phyloP scores from a whole-genome alignment of 2,888 invertebrate species.

The Acrocera orbiculus region DNA sequence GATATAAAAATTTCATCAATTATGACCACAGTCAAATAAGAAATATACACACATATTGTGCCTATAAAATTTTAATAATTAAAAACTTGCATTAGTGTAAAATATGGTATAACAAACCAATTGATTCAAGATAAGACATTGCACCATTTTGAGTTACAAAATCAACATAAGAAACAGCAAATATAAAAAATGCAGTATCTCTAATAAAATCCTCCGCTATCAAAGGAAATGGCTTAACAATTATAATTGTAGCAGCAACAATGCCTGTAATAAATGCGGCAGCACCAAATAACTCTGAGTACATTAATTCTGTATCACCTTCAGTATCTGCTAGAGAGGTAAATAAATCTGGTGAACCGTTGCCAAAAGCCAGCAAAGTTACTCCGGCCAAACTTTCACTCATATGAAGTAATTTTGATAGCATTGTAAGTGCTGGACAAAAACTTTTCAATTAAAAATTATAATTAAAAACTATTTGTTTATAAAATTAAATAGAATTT shows the following conservation, averaged over 20 bases:
- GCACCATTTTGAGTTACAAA: slow-evolving; percentile 5
- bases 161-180: slow-evolving; percentile 15
- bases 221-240: slow-evolving; percentile 35
- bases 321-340: slow-evolving; percentile 36
- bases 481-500: slow-evolving; percentile 7
- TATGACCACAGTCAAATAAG: no score
- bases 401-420: slow-evolving; percentile 31
- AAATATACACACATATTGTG: no score
- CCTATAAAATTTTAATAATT: no score
- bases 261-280: slow-evolving; percentile 42
- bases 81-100: no score
- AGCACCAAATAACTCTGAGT: slow-evolving; percentile 35
- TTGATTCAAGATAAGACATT: background rate
- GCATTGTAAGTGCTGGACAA: slow-evolving; percentile 35
- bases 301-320: slow-evolving; percentile 26
- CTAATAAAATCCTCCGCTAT: slow-evolving; percentile 14
- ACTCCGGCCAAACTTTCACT: slow-evolving; percentile 43
- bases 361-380: slow-evolving; percentile 52
- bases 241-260: slow-evolving; percentile 38
- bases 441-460: slow-evolving; percentile 28
- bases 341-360: slow-evolving; percentile 52
- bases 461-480: background rate
- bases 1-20: no score
- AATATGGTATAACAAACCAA: no score
- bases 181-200: slow-evolving; percentile 17